Percentiles rank a stretch among this genome's conserved stretches.
Conservation (phyloP, 2,113 vertebrate species). For the Alces alces region DNA sequence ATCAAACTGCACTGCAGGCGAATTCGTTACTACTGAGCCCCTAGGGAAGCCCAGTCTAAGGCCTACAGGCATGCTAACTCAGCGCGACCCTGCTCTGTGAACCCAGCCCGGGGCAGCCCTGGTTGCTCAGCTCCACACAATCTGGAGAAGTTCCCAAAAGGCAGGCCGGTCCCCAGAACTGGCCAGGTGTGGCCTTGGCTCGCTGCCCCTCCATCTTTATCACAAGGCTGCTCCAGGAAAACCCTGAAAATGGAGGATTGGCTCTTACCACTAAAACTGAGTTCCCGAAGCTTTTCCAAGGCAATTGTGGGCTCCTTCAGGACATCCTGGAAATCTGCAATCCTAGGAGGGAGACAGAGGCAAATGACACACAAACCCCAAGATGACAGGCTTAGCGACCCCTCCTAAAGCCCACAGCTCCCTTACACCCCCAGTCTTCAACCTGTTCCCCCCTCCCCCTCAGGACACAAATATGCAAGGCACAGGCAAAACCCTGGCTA, state of each 20-base stretch:
- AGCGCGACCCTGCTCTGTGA: not conserved
- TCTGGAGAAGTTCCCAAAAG: not conserved
- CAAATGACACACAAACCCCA: not conserved
- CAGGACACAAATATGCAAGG: not conserved
- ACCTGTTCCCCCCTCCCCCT: too few relatives aligned
- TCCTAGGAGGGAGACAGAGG: conserved; percentile 76
- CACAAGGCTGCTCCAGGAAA: not conserved
- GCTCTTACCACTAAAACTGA: conserved; percentile 93
- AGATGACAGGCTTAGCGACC: not conserved
- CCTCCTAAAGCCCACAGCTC: not conserved
- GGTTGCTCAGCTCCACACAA: not conserved
- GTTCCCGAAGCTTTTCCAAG: conserved; percentile 86
- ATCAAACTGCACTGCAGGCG: not conserved
- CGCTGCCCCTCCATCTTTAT: not conserved
- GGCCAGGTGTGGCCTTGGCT: not conserved
- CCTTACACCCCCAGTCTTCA: not conserved
- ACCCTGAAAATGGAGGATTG: not conserved
- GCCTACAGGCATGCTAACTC: not conserved
- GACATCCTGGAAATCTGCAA: conserved; percentile 93
- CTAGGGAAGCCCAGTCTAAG: not conserved
- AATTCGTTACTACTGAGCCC: not conserved
- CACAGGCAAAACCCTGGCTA: not conserved
- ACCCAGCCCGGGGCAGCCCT: not conserved
- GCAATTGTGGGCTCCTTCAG: conserved; percentile 88
- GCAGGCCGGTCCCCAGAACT: not conserved